These are phyloP conservation scores for Columba livia DNA, from an alignment of 2,113 vertebrate species.

Conservation along the genomic window DNA sequence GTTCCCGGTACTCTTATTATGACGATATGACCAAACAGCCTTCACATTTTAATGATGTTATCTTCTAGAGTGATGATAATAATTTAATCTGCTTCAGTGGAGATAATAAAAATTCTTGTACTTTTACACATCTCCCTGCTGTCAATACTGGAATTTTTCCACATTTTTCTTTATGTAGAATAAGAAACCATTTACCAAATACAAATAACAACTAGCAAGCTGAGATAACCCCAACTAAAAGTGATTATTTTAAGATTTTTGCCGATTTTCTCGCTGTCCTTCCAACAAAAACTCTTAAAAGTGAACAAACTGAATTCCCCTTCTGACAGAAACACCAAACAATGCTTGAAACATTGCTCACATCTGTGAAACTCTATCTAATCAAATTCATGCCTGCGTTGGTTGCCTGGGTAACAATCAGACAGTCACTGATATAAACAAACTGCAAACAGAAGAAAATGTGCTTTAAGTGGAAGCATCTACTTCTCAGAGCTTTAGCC, in stretches of 20 bases:
- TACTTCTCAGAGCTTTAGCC: background rate
- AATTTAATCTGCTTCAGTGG: conserved; percentile 30
- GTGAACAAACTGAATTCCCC: background rate
- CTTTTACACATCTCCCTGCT: background rate
- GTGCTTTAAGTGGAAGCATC: conserved; percentile 47
- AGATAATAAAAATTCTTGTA: conserved; percentile 14
- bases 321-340: background rate
- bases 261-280: background rate
- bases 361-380: conserved; percentile 45
- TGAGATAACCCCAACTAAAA: background rate
- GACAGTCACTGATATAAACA: conserved; percentile 70
- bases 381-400: conserved; percentile 40
- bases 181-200: background rate
- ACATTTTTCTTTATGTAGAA: background rate
- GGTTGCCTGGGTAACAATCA: conserved; percentile 74
- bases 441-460: conserved; percentile 56
- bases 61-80: background rate
- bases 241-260: background rate
- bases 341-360: conserved; percentile 8
- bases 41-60: conserved; percentile 22
- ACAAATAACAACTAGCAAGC: background rate
- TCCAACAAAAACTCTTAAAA: background rate
- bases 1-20: background rate
- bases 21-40: background rate
- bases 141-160: conserved; percentile 1